Evolutionary conservation across 2,113 vertebrate genomes (phyloP).

Genomic region (Pelodiscus sinensis): DNA sequence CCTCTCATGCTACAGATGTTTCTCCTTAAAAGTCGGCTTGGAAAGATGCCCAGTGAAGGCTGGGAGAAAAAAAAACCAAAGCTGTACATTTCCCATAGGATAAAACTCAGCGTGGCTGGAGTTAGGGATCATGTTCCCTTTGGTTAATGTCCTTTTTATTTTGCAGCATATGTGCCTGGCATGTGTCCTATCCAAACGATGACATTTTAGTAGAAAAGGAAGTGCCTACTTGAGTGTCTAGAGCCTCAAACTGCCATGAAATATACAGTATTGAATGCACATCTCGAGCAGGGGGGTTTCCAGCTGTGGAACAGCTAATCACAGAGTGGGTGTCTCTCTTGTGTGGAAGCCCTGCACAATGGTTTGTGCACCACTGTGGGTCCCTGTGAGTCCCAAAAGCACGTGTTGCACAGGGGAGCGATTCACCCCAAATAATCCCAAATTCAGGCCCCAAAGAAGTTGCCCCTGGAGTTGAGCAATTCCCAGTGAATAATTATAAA

Average conservation of each 20-base stretch:
- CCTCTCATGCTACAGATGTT: conserved; percentile 68
- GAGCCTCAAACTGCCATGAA: neutral
- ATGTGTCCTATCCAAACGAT: conserved; percentile 2
- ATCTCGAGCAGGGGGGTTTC: neutral
- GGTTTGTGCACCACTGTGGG: neutral
- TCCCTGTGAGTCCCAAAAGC: no score
- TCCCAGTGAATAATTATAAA: neutral
- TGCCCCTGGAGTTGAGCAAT: conserved; percentile 14
- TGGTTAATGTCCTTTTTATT: conserved; percentile 23
- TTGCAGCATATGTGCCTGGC: conserved; percentile 3
- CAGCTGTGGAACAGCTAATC: neutral
- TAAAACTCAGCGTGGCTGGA: conserved; percentile 64
- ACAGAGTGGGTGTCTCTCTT: fast-evolving
- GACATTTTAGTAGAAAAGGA: conserved; percentile 2
- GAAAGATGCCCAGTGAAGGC: conserved; percentile 59
- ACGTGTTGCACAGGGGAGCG: fast-evolving
- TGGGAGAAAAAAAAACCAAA: conserved; percentile 51
- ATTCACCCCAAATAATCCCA: neutral
- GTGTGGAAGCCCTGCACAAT: neutral
- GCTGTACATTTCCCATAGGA: conserved; percentile 59
- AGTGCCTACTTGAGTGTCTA: neutral
- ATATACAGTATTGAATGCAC: neutral
- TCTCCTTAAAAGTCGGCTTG: conserved; percentile 71
- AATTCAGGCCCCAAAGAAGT: neutral
- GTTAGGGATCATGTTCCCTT: conserved; percentile 58